phyloP scores from a whole-genome alignment of 2,888 invertebrate genomes.

The Noctuana brunneofusca region DNA sequence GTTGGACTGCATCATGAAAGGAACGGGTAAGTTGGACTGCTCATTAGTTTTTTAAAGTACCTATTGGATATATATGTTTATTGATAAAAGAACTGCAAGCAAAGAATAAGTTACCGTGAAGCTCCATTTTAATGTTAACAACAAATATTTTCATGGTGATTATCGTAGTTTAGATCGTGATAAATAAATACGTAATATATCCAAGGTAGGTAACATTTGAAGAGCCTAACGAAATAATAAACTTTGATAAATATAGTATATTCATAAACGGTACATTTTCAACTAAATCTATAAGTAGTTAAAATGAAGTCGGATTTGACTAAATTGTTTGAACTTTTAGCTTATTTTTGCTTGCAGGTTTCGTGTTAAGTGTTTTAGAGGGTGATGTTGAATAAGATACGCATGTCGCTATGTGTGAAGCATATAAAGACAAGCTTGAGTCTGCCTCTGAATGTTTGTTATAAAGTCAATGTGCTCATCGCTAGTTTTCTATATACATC shows the following conservation, averaged over 20 bases:
- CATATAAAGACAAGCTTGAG: conserved; percentile 46
- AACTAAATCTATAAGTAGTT: too few species aligned
- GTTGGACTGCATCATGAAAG: conserved; percentile 99
- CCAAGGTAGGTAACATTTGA: too few species aligned
- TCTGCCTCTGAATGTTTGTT: conserved; percentile 51
- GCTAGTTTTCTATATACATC: conserved; percentile 40
- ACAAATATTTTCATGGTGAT: too few species aligned
- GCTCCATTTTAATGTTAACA: too few species aligned
- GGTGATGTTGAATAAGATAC: conserved; percentile 34
- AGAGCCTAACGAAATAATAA: too few species aligned
- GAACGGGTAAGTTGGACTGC: conserved; percentile 80
- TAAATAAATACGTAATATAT: too few species aligned
- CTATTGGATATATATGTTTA: conserved; percentile 11
- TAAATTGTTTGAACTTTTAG: neutral
- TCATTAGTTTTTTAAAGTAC: conserved; percentile 13
- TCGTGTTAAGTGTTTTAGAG: conserved; percentile 19
- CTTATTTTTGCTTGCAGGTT: conserved; percentile 28
- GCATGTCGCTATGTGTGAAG: conserved; percentile 52
- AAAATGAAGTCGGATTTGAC: neutral
- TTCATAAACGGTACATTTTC: too few species aligned
- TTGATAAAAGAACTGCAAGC: conserved; percentile 33
- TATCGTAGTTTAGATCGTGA: too few species aligned
- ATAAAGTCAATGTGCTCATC: conserved; percentile 46
- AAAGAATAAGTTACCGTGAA: neutral
- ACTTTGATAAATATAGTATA: too few species aligned